Conservation (phyloP, 2,113 vertebrate genomes). For the Megaceryle torquata region DNA sequence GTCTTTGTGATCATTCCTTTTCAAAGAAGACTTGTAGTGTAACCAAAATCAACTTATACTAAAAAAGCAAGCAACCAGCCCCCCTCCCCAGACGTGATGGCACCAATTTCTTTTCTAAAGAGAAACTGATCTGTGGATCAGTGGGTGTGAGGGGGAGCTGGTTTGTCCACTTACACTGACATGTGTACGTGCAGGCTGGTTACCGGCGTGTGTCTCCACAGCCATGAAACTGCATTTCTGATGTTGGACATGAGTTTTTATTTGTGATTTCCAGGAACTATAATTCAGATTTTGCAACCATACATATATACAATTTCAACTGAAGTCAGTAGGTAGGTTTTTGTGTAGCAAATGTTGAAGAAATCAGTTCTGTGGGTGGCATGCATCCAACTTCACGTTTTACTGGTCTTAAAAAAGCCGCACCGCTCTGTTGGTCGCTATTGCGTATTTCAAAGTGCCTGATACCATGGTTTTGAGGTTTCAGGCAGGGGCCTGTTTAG, state of each 20-base stretch:
- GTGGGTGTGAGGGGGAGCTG: background rate
- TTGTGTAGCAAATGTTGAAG: background rate
- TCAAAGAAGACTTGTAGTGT: background rate
- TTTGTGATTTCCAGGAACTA: background rate
- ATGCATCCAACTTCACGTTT: background rate
- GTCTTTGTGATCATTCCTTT: background rate
- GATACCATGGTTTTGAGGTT: conserved; percentile 32
- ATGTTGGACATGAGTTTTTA: background rate
- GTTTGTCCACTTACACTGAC: background rate
- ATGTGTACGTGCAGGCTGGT: too few relatives aligned
- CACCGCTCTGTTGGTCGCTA: background rate
- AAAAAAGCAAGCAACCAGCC: background rate
- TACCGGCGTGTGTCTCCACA: background rate
- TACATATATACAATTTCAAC: background rate
- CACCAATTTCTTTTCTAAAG: background rate
- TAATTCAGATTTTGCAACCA: background rate
- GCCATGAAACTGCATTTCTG: background rate
- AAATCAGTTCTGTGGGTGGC: background rate
- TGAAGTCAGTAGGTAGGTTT: background rate
- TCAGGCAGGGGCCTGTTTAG: conserved; percentile 20
- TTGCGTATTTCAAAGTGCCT: background rate
- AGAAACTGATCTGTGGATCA: background rate
- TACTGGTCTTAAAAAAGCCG: conserved; percentile 15
- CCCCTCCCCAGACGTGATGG: background rate
- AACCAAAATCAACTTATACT: background rate